Evolutionary conservation across 2,888 invertebrate species (phyloP).

Genomic region (Caenorhabditis angaria): DNA sequence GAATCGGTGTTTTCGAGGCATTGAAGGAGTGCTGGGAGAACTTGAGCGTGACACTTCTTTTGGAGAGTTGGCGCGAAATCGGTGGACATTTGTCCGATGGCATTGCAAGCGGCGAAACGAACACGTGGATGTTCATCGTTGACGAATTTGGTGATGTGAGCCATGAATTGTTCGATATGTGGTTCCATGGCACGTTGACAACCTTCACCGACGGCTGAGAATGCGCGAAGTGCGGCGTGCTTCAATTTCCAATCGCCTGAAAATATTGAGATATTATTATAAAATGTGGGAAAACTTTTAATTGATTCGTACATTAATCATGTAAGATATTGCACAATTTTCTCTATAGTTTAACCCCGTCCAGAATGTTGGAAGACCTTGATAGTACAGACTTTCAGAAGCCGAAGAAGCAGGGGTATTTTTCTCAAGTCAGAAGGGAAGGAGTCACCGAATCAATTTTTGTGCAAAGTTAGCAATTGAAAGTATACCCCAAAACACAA

Average conservation of each 20-base stretch:
- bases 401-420: too few species aligned
- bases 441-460: too few species aligned
- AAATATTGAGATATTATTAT: neutral
- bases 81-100: conserved; percentile 97
- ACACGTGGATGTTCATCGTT: conserved; percentile 90
- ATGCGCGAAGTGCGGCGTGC: conserved; percentile 98
- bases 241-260: conserved; percentile 76
- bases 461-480: too few species aligned
- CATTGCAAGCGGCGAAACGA: conserved; percentile 96
- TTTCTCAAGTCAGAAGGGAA: too few species aligned
- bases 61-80: conserved; percentile 96
- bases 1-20: conserved; percentile 89
- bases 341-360: too few species aligned
- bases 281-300: neutral
- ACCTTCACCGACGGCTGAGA: conserved; percentile 97
- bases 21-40: conserved; percentile 88
- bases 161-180: conserved; percentile 90
- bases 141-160: conserved; percentile 86
- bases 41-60: conserved; percentile 87
- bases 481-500: too few species aligned
- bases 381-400: too few species aligned
- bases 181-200: conserved; percentile 98
- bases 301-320: too few species aligned
- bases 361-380: too few species aligned
- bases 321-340: conserved; percentile 19